A percentile compares a stretch with the other conserved stretches of the same genome.
These are phyloP conservation scores for Agrotis ipsilon DNA, from an alignment of 2,888 invertebrate species.

Conservation along the genomic window DNA sequence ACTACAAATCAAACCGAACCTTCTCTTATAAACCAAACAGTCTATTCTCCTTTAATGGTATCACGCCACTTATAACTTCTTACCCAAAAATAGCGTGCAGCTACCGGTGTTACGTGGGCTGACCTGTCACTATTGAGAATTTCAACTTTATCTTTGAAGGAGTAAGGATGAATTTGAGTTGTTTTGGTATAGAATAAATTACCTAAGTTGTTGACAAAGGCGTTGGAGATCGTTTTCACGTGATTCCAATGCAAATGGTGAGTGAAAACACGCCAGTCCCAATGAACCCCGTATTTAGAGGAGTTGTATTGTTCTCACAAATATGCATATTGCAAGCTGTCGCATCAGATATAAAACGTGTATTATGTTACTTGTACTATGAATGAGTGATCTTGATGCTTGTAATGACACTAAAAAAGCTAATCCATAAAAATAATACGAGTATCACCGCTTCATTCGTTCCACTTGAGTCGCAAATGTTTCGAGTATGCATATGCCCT, in stretches of 20 bases:
- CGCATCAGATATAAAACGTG: slow-evolving; percentile 74
- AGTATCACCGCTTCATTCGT: background rate
- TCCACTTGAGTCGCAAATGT: background rate
- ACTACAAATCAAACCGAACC: slow-evolving; percentile 63
- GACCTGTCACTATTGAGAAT: slow-evolving; percentile 27
- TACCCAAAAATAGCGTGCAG: slow-evolving; percentile 48
- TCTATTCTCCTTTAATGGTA: slow-evolving; percentile 45
- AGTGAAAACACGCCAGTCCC: slow-evolving; percentile 64
- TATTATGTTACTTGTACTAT: slow-evolving; percentile 59
- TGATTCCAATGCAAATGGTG: slow-evolving; percentile 70
- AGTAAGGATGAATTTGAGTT: slow-evolving; percentile 49
- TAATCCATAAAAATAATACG: too few species aligned
- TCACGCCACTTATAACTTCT: slow-evolving; percentile 49
- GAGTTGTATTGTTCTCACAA: slow-evolving; percentile 79
- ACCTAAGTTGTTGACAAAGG: slow-evolving; percentile 63
- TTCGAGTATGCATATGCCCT: background rate
- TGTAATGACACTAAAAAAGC: background rate
- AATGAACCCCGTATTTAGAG: slow-evolving; percentile 73
- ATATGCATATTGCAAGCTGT: slow-evolving; percentile 73
- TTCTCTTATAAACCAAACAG: slow-evolving; percentile 49
- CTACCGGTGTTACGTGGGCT: slow-evolving; percentile 66
- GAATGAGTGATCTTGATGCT: slow-evolving; percentile 53
- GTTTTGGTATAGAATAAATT: slow-evolving; percentile 54
- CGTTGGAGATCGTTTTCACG: slow-evolving; percentile 66
- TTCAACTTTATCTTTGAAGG: slow-evolving; percentile 43